Evolutionary conservation across 2,888 invertebrate species (phyloP).

Genomic region (Myathropa florea): DNA sequence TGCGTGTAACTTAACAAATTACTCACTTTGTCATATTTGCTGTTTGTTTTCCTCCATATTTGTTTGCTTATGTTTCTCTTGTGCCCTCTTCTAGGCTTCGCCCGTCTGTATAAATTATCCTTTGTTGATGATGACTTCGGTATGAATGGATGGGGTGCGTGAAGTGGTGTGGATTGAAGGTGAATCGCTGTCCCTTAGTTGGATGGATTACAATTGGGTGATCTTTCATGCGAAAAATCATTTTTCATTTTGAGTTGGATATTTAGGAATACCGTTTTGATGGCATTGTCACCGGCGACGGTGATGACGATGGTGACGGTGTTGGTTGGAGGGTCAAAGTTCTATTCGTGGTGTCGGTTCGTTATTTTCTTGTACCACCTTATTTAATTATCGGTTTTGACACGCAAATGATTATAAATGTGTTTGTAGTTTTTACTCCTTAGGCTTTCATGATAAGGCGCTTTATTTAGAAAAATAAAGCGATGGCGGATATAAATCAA

Average conservation of each 20-base stretch:
- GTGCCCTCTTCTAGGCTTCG: conserved; percentile 2
- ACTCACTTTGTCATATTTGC: conserved; percentile 67
- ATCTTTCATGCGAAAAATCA: conserved; percentile 58
- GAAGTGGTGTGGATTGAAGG: conserved; percentile 45
- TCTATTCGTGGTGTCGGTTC: not conserved
- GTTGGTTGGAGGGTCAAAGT: not conserved
- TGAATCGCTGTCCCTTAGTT: conserved; percentile 45
- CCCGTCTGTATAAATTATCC: conserved; percentile 34
- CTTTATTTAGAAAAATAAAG: conserved; percentile 2
- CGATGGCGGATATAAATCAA: not conserved
- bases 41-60: conserved; percentile 51
- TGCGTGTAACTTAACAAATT: conserved; percentile 69
- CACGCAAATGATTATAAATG: conserved; percentile 57
- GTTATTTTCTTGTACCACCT: conserved; percentile 18
- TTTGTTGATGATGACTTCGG: conserved; percentile 25
- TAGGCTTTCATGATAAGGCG: not conserved
- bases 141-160: not conserved
- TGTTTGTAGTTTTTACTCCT: conserved; percentile 6
- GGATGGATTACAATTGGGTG: conserved; percentile 56
- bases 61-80: conserved; percentile 44
- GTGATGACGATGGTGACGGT: not conserved
- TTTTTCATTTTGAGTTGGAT: conserved; percentile 45
- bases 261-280: conserved; percentile 34
- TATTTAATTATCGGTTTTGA: conserved; percentile 61
- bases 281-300: not conserved